These are phyloP conservation scores for Pelodiscus sinensis DNA, from an alignment of 2,113 vertebrate species.

Conservation along the genomic window DNA sequence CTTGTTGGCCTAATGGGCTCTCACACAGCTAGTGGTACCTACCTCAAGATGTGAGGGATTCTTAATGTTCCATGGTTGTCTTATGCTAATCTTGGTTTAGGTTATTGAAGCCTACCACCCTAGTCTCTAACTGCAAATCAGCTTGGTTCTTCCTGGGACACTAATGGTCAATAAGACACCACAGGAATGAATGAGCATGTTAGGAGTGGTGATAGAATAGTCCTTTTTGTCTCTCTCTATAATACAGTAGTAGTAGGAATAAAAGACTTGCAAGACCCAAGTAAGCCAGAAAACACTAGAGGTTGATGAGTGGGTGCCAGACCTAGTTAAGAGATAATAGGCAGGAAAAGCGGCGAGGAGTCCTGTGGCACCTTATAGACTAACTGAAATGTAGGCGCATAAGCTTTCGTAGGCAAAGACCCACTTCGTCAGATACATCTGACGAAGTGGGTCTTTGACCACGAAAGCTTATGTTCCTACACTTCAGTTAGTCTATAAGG, in stretches of 20 bases:
- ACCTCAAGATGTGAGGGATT: background rate
- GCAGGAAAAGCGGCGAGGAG: too few relatives aligned
- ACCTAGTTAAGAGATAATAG: background rate
- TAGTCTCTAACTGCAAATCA: background rate
- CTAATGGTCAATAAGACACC: background rate
- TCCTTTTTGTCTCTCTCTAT: background rate
- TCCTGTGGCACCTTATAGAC: too few relatives aligned
- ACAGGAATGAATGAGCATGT: background rate
- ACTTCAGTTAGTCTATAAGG: too few relatives aligned
- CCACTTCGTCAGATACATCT: too few relatives aligned
- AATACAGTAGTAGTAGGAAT: background rate
- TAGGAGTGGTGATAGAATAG: background rate
- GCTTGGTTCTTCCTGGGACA: background rate
- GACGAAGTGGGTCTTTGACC: too few relatives aligned
- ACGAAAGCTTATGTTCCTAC: too few relatives aligned
- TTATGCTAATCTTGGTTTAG: background rate
- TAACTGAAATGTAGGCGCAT: too few relatives aligned
- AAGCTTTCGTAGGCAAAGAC: too few relatives aligned
- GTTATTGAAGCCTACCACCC: background rate
- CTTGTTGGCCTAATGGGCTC: background rate
- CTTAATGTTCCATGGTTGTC: background rate
- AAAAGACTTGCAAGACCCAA: background rate
- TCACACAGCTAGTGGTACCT: background rate
- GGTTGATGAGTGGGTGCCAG: background rate
- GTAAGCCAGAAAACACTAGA: background rate